phyloP scores from a whole-genome alignment of 2,888 invertebrate genomes.

The Gnatocerus cornutus region DNA sequence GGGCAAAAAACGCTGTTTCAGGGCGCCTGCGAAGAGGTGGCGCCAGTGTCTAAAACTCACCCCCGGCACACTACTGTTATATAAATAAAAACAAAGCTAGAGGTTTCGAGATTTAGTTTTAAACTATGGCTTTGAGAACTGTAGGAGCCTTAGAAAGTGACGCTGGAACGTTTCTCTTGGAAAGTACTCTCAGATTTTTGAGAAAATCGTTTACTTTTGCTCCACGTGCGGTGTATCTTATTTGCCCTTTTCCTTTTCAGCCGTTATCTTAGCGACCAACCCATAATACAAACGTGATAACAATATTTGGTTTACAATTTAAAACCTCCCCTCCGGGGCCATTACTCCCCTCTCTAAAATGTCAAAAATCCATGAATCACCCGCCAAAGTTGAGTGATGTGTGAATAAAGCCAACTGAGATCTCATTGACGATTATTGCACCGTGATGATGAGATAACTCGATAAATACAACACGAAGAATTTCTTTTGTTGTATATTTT shows the following conservation, averaged over 20 bases:
- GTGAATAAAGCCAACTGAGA: conserved; percentile 45
- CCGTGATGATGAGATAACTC: conserved; percentile 48
- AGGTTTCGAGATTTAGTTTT: too few species aligned
- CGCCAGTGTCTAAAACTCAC: too few species aligned
- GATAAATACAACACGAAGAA: conserved; percentile 43
- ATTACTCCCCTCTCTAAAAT: not conserved
- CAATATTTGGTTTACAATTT: not conserved
- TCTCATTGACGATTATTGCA: conserved; percentile 48
- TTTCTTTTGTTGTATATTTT: conserved; percentile 41
- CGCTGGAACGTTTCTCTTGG: too few species aligned
- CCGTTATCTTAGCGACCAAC: not conserved
- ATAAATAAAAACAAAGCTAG: too few species aligned
- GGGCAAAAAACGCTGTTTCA: too few species aligned
- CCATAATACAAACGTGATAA: not conserved
- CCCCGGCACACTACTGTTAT: too few species aligned
- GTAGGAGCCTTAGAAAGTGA: too few species aligned
- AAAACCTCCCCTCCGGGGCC: conserved; percentile 10
- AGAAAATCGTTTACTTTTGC: too few species aligned
- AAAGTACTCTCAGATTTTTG: too few species aligned
- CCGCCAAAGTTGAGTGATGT: conserved; percentile 44
- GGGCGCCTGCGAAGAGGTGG: too few species aligned
- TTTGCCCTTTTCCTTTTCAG: conserved; percentile 1
- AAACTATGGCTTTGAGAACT: too few species aligned
- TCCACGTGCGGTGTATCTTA: not conserved
- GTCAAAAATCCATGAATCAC: conserved; percentile 16